Base-by-base conservation (phyloP, 2,797 vertebrate genomes). In the Poecile montanus region DNA sequence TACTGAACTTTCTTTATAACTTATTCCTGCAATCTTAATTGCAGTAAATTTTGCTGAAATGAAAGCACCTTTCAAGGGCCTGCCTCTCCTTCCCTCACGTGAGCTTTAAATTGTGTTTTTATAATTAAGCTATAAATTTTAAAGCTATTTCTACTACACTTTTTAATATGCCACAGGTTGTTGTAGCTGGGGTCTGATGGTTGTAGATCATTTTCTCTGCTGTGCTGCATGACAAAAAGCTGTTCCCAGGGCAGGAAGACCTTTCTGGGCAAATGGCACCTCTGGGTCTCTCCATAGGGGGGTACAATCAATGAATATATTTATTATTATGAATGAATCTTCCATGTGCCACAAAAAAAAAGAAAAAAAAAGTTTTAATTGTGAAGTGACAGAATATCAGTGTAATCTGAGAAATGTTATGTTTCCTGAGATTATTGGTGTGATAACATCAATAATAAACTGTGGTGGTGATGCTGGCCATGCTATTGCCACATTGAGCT, bases 121-220 rank as follows among this genome's bases (percentile, higher is more conserved):
- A 74, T 92, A 95, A 96, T 92, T 83, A 91, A 82, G 61, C 84
- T 72, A 91, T 94, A 94, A 85, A 91, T 95, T 94, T 91, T 88
- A 89, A 91, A 82, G 83, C 77, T 82, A 81, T 86, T 93, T 88
- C 74, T 88, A 1, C 50, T 25, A 26, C 19, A 21, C 25, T 89
- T 93, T 76, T 95, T 82, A 91, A 68, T 72, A 85, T 88, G 81
- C 84, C 81, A 93, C 84, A 79, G 71, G 86, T 95, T 92, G 85
- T 76, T 2, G 1, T 76, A 67, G 53, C 63, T 60, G 71, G 60
- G 53, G 27, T 82, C 82, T 8, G 2, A 2, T 71, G 53, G 67
- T 47, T 6, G 17, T 89, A 87, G 86, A 76, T 95, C 10, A 89
- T 79, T 89, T 91, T 79, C 57, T 79, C 40, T 71, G 70, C 62